Conservation (phyloP, 30 jellyfish, hydroid and myxozoan species). For the Hydractinia echinata region DNA sequence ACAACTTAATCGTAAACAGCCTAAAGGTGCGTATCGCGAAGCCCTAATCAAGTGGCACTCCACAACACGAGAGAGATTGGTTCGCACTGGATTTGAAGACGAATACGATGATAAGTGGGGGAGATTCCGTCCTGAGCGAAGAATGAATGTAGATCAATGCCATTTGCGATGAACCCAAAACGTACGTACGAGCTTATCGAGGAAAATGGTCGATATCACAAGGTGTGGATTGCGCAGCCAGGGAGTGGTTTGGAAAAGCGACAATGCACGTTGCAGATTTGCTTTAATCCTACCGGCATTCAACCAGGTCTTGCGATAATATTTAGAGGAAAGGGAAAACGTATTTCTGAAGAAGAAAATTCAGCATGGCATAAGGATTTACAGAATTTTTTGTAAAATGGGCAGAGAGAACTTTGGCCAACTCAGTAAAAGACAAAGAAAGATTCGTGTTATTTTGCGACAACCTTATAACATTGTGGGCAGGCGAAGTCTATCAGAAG, state of each 20-base stretch:
- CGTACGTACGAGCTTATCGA: background rate
- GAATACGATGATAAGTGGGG: constrained; percentile 3
- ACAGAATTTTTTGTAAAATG: background rate
- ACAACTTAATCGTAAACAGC: background rate
- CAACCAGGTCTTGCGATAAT: background rate
- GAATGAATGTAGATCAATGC: constrained; percentile 3
- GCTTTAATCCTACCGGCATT: background rate
- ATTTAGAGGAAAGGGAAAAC: background rate
- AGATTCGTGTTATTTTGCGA: background rate
- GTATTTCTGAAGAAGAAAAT: background rate
- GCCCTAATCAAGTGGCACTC: constrained; percentile 1
- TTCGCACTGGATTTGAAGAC: background rate
- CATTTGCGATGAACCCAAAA: background rate
- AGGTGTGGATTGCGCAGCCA: too few relatives aligned
- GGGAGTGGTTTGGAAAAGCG: constrained; percentile 2
- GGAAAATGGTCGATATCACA: background rate
- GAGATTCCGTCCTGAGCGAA: background rate
- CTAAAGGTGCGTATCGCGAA: background rate
- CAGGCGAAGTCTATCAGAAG: constrained; percentile 10
- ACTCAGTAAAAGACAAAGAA: background rate
- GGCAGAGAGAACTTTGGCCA: background rate
- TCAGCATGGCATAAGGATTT: constrained; percentile 2
- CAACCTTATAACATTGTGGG: background rate
- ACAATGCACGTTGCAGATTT: constrained; percentile 10
- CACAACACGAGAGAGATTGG: background rate